Evolutionary conservation across 1,140 invertebrate species (phyloP), one percentile per base, ranked within the genome.

Genomic region (Drosophila truncata): DNA sequence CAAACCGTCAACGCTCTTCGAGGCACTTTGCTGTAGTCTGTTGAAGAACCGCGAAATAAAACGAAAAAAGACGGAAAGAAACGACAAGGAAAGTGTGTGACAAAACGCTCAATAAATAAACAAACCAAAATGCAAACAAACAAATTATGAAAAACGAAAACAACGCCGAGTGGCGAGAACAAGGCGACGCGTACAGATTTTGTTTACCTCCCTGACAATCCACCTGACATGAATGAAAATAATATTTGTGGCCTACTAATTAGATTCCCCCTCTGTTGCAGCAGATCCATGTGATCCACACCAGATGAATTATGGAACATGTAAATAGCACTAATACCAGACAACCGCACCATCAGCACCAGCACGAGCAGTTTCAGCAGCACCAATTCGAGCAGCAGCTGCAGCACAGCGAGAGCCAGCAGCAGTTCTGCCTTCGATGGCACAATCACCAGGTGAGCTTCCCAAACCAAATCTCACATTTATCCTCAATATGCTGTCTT

Each of bases 351-450:
- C 76, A 79, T 47, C 78, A 80, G 35, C 70, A 74, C 31, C 78
- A 78, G 37, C 82, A 86, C 16, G 84, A 90, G 44, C 86, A 90
- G 46, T 57, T 73, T 55, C 86, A 86, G 37, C 82, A 92, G 23
- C 76, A 82, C 62, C 91, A 91, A 49, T 55, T 79, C 54, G 82
- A 92, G 50, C 80, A 92, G 57, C 90, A 91, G 60, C 86, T 85
- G 59, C 91, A 85, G 65, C 80, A 91, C 39, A 86, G 77, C 79
- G 91, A 92, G 37, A 80, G 86, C 70, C 94, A 95, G 84, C 95
- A 96, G 93, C 96, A 97, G 92, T 96, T 96, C 93, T 96, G 96
- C 91, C 93, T 97, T 70, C 94, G 96, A 92, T 97, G 96, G 96
- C 96, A 96, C 93, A 96, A 96, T 93, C 96, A 96, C 93, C 96